Evolutionary conservation across 2,797 vertebrate species (phyloP).

Genomic region (Selene dorsalis): DNA sequence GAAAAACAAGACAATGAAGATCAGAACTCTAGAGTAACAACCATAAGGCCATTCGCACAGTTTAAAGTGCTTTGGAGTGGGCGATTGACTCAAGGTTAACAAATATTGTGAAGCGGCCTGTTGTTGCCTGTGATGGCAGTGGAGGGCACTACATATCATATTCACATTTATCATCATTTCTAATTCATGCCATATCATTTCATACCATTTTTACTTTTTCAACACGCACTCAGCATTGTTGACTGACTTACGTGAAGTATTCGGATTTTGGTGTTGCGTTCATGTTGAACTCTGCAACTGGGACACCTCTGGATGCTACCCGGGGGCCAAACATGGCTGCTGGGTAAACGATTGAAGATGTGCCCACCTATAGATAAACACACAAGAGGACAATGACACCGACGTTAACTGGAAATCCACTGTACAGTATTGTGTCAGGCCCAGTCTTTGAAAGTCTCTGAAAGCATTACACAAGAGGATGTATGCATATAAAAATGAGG

Average conservation of each 20-base stretch:
- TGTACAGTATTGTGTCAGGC: not conserved
- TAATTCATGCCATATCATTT: not conserved
- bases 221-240: constrained; percentile 1
- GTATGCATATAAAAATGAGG: not conserved
- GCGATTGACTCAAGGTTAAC: not conserved
- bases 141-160: constrained; percentile 26
- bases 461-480: not conserved
- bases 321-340: constrained; percentile 96
- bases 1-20: constrained; percentile 23
- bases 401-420: constrained; percentile 5
- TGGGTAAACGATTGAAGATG: constrained; percentile 95
- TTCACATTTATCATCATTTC: not conserved
- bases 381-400: constrained; percentile 23
- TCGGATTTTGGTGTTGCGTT: constrained; percentile 86
- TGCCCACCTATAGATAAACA: constrained; percentile 87
- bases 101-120: not conserved
- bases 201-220: not conserved
- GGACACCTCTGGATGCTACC: constrained; percentile 91
- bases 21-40: constrained; percentile 20
- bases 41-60: not conserved
- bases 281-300: constrained; percentile 95
- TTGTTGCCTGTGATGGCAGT: constrained; percentile 1
- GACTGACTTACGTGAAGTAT: constrained; percentile 87
- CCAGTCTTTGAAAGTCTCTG: not conserved
- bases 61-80: not conserved